Percentiles rank a stretch among this genome's conserved stretches.
Conservation (phyloP, 2,113 vertebrate genomes). For the Catagonus wagneri region DNA sequence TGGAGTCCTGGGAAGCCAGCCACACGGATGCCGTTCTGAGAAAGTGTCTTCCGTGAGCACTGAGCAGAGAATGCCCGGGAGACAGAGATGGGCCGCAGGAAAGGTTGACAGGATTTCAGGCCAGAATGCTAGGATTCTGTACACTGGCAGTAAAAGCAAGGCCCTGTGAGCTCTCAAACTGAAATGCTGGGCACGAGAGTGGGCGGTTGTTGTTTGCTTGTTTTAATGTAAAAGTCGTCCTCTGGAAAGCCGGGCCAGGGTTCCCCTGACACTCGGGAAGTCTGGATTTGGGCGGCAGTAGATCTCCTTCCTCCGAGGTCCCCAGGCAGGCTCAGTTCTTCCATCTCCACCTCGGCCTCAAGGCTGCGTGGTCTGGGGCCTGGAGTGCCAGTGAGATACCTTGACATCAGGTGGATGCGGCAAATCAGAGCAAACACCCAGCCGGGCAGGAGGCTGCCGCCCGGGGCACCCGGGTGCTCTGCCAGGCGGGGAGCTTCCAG, state of each 20-base stretch:
- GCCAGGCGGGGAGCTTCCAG: background rate
- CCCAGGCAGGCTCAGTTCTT: fast-evolving
- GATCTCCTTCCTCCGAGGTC: background rate
- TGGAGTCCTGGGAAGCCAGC: background rate
- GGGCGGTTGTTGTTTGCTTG: background rate
- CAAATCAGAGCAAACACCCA: background rate
- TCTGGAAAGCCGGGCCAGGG: background rate
- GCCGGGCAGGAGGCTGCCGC: background rate
- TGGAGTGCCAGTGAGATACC: background rate
- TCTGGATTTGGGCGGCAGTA: background rate
- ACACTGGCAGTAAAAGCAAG: background rate
- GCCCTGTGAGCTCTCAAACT: background rate
- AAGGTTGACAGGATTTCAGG: background rate
- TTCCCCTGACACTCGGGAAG: background rate
- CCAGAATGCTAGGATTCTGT: background rate
- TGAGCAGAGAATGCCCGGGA: background rate
- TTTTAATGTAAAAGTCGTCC: background rate
- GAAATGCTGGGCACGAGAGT: background rate
- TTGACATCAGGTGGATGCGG: background rate
- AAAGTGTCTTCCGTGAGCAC: background rate
- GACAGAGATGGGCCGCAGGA: background rate
- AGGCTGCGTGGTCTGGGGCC: too few relatives aligned
- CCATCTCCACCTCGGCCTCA: background rate
- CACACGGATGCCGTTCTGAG: fast-evolving
- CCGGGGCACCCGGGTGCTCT: background rate